phyloP scores from a whole-genome alignment of 2,113 vertebrate species.

The Prunella fulvescens region DNA sequence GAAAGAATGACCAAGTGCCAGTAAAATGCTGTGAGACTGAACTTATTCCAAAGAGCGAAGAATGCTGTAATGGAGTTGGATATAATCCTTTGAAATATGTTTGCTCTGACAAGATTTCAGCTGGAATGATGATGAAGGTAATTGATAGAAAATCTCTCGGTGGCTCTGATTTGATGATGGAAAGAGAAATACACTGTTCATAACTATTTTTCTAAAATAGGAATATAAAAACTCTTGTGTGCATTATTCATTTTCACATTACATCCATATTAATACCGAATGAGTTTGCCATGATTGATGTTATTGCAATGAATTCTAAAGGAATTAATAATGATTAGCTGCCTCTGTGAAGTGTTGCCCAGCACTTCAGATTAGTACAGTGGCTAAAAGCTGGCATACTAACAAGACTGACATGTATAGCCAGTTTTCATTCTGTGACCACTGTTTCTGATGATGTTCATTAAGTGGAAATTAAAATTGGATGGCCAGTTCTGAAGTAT shows the following conservation, averaged over 20 bases:
- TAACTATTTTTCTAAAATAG: constrained; percentile 79
- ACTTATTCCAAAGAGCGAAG: constrained; percentile 82
- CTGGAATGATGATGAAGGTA: constrained; percentile 81
- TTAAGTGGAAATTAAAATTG: neutral
- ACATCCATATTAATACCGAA: constrained; percentile 78
- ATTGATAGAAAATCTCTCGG: constrained; percentile 71
- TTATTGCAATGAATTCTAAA: constrained; percentile 80
- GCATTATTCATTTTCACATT: constrained; percentile 81
- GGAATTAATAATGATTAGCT: constrained; percentile 80
- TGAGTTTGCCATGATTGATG: constrained; percentile 77
- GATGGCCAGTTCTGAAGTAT: neutral
- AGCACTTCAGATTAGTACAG: constrained; percentile 60
- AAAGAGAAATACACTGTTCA: constrained; percentile 74
- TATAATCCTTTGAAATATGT: constrained; percentile 87
- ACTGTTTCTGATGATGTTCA: neutral
- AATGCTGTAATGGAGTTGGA: constrained; percentile 88
- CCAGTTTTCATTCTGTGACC: neutral
- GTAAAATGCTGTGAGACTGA: constrained; percentile 89
- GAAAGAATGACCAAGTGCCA: constrained; percentile 78
- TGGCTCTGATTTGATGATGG: constrained; percentile 64
- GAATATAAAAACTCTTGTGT: constrained; percentile 75
- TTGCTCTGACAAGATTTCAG: constrained; percentile 86
- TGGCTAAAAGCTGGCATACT: constrained; percentile 44
- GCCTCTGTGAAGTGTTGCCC: constrained; percentile 66
- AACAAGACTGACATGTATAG: neutral